Evolutionary conservation across 2,888 invertebrate genomes (phyloP), one percentile per base, ranked within the genome.

Genomic region (Limulus polyphemus): DNA sequence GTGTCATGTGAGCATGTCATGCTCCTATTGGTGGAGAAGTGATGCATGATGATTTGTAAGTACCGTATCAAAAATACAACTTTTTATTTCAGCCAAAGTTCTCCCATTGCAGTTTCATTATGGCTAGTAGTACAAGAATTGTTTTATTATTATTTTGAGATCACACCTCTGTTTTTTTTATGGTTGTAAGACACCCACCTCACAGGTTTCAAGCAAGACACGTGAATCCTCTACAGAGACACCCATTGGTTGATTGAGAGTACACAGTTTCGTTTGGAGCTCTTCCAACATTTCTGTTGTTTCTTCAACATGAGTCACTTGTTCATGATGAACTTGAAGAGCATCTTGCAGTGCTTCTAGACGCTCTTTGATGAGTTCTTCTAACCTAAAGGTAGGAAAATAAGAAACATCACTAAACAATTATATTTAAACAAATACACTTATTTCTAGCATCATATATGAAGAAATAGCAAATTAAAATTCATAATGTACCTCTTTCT

Each of bases 221-320:
- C 90, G 87, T 0, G 93, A 92, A 75, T 94, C 94, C 73, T 92
- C 89, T 1, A 88, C 86, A 72, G 86, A 85, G 60, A 85, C 86
- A 12, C 94, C 93, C 50, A 93, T 84, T 0, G 93, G 92, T 75
- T 86, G 87, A 72, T 87, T 88, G 2, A 93, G 77, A 62, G 87
- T 85, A 68, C 88, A 86, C 14, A 94, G 76, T 73, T 90, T 87
- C 62, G 84, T 84, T 74, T 92, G 89, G n/a, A 92, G 84, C 70
- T 84, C 83, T 60, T 84, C 84, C 73, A 91, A 82, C 76, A 89
- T 88, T 72, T 86, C 83, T 51, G 86, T 81, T 63, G 87, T 87
- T 72, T 89, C 88, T 47, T 87, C 84, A 17, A 93, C 81, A 73
- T 86, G 84, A 55, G 83, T 84, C 67, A 89, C 87, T 5, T 88